Evolutionary conservation across 2,888 invertebrate genomes (phyloP).

Genomic region (Artemia sp.): DNA sequence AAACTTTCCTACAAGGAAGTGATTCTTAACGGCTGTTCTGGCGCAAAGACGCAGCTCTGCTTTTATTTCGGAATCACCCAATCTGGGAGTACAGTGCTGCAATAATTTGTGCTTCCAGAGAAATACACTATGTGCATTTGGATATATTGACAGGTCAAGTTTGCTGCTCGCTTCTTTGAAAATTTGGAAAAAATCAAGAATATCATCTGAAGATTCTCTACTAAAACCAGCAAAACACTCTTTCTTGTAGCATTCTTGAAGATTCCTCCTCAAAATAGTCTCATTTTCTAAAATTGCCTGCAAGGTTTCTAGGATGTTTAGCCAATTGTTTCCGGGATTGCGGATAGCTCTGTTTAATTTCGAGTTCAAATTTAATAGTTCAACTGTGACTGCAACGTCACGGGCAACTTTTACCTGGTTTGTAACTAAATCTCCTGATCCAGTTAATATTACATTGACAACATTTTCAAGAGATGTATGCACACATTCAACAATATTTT

Average conservation of each 20-base stretch:
- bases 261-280: background rate
- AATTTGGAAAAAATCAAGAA: background rate
- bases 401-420: background rate
- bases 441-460: background rate
- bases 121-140: slow-evolving; percentile 1
- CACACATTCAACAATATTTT: slow-evolving; percentile 18
- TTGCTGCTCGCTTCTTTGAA: background rate
- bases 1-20: background rate
- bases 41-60: background rate
- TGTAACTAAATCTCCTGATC: background rate
- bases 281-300: slow-evolving; percentile 3
- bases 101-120: slow-evolving; percentile 9
- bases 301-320: background rate
- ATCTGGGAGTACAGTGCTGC: slow-evolving; percentile 3
- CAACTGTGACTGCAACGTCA: background rate
- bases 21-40: background rate
- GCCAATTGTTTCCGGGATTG: background rate
- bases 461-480: background rate
- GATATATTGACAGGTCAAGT: background rate
- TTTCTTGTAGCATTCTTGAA: background rate
- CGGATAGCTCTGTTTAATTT: background rate
- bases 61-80: background rate
- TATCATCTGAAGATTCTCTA: background rate
- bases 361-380: background rate
- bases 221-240: background rate